phyloP scores from a whole-genome alignment of 2,797 vertebrate genomes.

The Psittacula echo region DNA sequence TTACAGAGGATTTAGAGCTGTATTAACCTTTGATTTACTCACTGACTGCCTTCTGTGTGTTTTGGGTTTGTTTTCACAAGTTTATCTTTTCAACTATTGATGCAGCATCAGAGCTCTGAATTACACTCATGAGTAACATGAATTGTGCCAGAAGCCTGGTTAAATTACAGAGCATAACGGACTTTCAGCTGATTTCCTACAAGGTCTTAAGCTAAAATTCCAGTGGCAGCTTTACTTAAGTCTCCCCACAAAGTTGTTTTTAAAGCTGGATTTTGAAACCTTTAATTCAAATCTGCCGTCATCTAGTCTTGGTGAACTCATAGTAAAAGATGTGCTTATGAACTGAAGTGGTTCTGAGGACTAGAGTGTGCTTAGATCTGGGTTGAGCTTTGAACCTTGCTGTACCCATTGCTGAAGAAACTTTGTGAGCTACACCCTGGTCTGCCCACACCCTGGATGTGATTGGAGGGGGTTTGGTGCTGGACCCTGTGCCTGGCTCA shows the following conservation, averaged over 20 bases:
- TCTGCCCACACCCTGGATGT: fast-evolving
- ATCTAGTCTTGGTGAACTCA: not conserved
- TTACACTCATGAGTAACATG: not conserved
- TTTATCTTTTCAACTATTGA: constrained; percentile 40
- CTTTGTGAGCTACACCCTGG: not conserved
- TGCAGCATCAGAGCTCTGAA: not conserved
- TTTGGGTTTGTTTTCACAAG: constrained; percentile 28
- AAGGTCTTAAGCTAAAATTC: constrained; percentile 30
- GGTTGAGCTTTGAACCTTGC: not conserved
- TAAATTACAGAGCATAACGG: not conserved
- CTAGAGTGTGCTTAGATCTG: not conserved
- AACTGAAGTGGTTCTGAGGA: not conserved
- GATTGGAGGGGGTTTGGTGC: not conserved
- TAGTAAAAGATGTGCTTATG: not conserved
- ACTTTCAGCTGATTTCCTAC: constrained; percentile 31
- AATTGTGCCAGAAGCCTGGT: not conserved
- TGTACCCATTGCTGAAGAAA: fast-evolving
- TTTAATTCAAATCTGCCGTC: not conserved
- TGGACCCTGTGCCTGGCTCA: not conserved
- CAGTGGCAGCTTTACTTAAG: not conserved
- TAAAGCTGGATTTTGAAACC: not conserved
- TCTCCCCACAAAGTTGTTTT: not conserved
- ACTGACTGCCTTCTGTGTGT: not conserved
- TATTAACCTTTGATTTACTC: constrained; percentile 43
- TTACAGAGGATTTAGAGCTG: constrained; percentile 23